Evolutionary conservation across 2,797 vertebrate genomes (phyloP), one percentile per base, ranked within the genome.

Genomic region (Oophaga sylvatica): DNA sequence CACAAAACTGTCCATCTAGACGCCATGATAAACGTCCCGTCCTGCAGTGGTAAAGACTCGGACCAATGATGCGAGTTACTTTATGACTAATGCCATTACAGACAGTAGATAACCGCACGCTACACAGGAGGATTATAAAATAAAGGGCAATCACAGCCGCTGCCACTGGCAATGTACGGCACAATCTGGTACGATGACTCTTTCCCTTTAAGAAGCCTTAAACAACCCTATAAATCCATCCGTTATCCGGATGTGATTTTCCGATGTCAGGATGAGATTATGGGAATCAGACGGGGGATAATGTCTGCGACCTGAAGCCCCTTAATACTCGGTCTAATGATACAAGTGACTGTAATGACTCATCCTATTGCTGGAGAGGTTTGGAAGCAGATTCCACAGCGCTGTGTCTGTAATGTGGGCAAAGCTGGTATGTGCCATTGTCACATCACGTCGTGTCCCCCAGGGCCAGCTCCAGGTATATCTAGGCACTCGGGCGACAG

Each of bases 301-400:
- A 87, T 71, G 63, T 70, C 85, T 82, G 29, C 22, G 57, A 65
- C 70, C 81, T 79, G 22, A 31, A n/a, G 2, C 62, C 79, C 57
- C 17, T 3, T 87, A 87, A 87, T 79, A 60, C 53, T 0, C 56
- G 41, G 12, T 77, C 80, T 59, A 63, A 77, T 82, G 60, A 87
- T 76, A 82, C 60, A 77, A 73, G 68, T 10, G 65, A 75, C 20
- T 19, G 17, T 22, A 73, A 45, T 73, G 29, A 45, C 70, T 11
- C 35, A 10, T 73, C 19, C 68, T 20, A 22, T 22, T 13, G 13
- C 10, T 11, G 19, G 1, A 15, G 22, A 65, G 35, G 5, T 41
- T 41, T 41, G 35, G 35, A 41, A 41, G 35, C 35, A 41, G 35
- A 41, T 41, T 41, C 35, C 35, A 41, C 35, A 41, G 35, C 35